These are phyloP conservation scores for Sebastes oblongus DNA, from an alignment of 2,797 vertebrate genomes.

Conservation along the genomic window DNA sequence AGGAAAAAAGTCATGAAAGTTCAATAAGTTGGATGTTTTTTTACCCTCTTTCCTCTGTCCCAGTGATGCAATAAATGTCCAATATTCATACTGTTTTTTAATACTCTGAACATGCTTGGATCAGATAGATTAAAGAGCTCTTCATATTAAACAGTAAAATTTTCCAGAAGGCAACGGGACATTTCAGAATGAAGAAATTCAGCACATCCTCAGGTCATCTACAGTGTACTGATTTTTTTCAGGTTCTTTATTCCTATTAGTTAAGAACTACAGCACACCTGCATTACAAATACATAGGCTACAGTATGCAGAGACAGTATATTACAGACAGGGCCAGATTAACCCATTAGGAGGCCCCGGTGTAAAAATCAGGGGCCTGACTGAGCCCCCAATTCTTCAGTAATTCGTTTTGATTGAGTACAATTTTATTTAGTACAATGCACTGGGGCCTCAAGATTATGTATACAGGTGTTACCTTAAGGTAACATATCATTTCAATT, in stretches of 20 bases:
- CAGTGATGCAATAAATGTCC: slow-evolving; percentile 47
- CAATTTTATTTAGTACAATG: not conserved
- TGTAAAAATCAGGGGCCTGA: not conserved
- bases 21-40: slow-evolving; percentile 43
- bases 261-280: not conserved
- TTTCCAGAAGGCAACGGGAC: not conserved
- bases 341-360: no score
- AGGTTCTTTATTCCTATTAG: not conserved
- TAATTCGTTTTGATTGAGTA: not conserved
- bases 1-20: slow-evolving; percentile 24
- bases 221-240: not conserved
- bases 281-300: not conserved
- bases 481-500: not conserved
- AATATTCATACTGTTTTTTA: slow-evolving; percentile 24
- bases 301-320: not conserved
- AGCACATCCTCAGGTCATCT: not conserved
- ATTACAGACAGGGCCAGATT: not conserved
- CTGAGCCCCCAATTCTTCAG: not conserved
- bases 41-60: slow-evolving; percentile 34
- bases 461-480: not conserved
- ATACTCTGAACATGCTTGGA: slow-evolving; percentile 8
- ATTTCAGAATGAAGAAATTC: not conserved
- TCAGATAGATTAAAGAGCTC: slow-evolving; percentile 3
- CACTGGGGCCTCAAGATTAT: not conserved
- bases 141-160: not conserved